phyloP scores from a whole-genome alignment of 1,140 invertebrate genomes.

The Drosophila simulans region DNA sequence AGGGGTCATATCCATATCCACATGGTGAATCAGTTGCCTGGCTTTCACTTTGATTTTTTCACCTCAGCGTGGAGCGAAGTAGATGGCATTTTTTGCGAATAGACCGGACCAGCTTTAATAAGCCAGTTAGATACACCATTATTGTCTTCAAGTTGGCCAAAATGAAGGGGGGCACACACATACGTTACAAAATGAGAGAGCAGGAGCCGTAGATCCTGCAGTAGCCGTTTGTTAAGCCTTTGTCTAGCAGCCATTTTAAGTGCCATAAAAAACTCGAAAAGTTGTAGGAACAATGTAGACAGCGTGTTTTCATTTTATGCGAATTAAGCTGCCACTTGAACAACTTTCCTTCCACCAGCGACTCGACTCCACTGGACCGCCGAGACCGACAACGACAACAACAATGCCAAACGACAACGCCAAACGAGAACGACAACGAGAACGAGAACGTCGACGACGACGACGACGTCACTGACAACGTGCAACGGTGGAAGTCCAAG shows the following conservation, averaged over 20 bases:
- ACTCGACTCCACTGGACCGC: slow-evolving; percentile 74
- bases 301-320: slow-evolving; percentile 84
- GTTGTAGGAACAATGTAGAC: slow-evolving; percentile 84
- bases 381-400: slow-evolving; percentile 38
- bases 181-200: slow-evolving; percentile 20
- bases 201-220: slow-evolving; percentile 55
- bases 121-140: slow-evolving; percentile 21
- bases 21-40: slow-evolving; percentile 19
- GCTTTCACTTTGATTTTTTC: neutral
- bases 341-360: slow-evolving; percentile 67
- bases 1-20: slow-evolving; percentile 27
- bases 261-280: slow-evolving; percentile 82
- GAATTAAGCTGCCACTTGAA: slow-evolving; percentile 84
- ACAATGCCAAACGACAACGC: neutral
- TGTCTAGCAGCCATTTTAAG: slow-evolving; percentile 83
- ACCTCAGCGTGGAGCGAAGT: neutral
- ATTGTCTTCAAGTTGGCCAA: slow-evolving; percentile 39
- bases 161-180: slow-evolving; percentile 11
- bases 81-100: slow-evolving; percentile 15
- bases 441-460: slow-evolving; percentile 14
- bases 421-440: neutral
- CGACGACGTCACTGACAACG: slow-evolving; percentile 35
- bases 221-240: slow-evolving; percentile 69
- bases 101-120: slow-evolving; percentile 22
- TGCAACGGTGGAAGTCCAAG: slow-evolving; percentile 48